A percentile compares a stretch with the other conserved stretches of the same genome.
These are phyloP conservation scores for Bathynomus jamesi DNA, from an alignment of 1,140 invertebrate species.

Conservation along the genomic window DNA sequence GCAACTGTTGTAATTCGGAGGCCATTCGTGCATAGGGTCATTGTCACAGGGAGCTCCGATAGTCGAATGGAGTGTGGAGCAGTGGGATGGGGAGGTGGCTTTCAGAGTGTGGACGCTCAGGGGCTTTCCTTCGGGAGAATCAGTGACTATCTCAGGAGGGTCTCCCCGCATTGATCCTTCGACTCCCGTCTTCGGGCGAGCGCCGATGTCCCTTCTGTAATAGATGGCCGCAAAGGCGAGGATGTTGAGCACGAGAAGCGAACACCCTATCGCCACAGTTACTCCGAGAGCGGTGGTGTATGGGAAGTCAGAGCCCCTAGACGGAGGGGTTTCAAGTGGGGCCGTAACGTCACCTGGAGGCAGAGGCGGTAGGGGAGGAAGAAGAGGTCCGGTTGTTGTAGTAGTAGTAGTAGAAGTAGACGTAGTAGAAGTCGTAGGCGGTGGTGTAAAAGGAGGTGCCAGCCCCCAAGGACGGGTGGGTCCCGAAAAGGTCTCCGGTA, in stretches of 20 bases:
- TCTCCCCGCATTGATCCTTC: background rate
- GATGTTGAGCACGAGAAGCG: slow-evolving; percentile 7
- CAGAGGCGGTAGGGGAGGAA: background rate
- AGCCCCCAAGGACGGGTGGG: slow-evolving; percentile 28
- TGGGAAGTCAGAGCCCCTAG: slow-evolving; percentile 1
- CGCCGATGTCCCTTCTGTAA: background rate
- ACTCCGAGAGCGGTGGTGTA: slow-evolving; percentile 15
- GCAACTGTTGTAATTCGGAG: background rate
- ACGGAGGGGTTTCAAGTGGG: background rate
- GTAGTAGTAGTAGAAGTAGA: background rate
- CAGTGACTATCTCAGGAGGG: background rate
- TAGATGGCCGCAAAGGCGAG: background rate
- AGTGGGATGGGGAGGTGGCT: background rate
- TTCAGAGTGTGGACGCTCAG: background rate
- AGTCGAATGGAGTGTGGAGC: background rate
- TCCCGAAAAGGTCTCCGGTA: slow-evolving; percentile 35
- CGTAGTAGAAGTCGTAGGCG: slow-evolving; percentile 8
- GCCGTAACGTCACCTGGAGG: background rate
- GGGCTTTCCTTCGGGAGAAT: background rate
- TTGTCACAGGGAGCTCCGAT: background rate
- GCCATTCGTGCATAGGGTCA: background rate
- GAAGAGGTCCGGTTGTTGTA: background rate
- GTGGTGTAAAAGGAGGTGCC: slow-evolving; percentile 24
- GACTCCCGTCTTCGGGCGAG: background rate
- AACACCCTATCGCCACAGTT: slow-evolving; percentile 10